phyloP scores from a whole-genome alignment of 1,140 invertebrate genomes.

The Drosophila athabasca region DNA sequence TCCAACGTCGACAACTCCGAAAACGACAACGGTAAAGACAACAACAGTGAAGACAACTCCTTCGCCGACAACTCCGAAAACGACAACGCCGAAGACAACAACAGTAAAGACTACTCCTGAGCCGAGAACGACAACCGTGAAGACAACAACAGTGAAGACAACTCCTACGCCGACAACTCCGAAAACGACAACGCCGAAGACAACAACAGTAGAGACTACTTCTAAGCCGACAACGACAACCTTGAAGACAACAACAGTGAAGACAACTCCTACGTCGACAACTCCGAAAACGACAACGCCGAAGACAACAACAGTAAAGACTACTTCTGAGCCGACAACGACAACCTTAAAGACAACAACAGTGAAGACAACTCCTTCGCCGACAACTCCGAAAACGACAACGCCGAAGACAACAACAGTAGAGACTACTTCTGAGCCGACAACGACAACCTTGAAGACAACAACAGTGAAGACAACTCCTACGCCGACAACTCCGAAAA shows the following conservation, averaged over 20 bases:
- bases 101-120: neutral
- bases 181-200: neutral
- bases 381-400: neutral
- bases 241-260: neutral
- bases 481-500: neutral
- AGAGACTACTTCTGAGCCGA: neutral
- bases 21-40: too few relatives aligned
- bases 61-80: too few relatives aligned
- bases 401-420: neutral
- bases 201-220: neutral
- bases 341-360: neutral
- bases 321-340: neutral
- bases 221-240: neutral
- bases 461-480: conserved; percentile 3
- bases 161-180: neutral
- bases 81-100: neutral
- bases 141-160: neutral
- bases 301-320: neutral
- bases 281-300: neutral
- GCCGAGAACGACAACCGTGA: too few relatives aligned
- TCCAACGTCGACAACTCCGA: too few relatives aligned
- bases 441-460: neutral
- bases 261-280: neutral
- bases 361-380: neutral
- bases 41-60: too few relatives aligned